These are phyloP conservation scores for Paelopatides confundens DNA, from an alignment of 53 echinoderm and acorn worm genomes.

Conservation along the genomic window DNA sequence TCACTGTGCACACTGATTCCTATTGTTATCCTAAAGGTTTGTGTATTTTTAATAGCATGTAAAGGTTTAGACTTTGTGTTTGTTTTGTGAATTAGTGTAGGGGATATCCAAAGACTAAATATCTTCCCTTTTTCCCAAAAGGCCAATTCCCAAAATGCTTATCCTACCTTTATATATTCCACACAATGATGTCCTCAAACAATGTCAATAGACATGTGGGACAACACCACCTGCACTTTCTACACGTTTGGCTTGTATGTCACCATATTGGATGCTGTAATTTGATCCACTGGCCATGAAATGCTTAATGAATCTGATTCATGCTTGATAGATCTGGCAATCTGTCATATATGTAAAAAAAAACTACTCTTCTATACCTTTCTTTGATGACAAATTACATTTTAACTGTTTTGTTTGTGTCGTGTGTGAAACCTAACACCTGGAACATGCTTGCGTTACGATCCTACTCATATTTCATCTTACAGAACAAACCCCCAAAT, in stretches of 20 bases:
- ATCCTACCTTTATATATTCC: no score
- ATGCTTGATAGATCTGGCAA: neutral
- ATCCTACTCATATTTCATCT: neutral
- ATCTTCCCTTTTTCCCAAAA: no score
- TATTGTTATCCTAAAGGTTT: no score
- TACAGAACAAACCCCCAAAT: neutral
- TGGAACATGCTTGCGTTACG: neutral
- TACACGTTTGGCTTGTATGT: neutral
- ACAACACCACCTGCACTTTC: neutral
- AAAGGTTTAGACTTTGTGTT: no score
- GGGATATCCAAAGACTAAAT: no score
- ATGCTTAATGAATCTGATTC: neutral
- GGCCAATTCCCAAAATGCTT: no score
- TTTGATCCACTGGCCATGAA: no score
- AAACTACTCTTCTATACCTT: neutral
- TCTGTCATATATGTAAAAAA: neutral
- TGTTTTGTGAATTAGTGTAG: no score
- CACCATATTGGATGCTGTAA: no score
- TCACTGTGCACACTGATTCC: no score
- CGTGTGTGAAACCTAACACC: neutral
- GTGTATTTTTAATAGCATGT: no score
- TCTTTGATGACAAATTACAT: neutral
- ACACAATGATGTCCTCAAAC: no score
- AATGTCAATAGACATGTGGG: neutral
- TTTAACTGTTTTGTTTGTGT: slow-evolving; percentile 6